phyloP scores from a whole-genome alignment of 2,113 vertebrate species.

The Ceyx cyanopectus region DNA sequence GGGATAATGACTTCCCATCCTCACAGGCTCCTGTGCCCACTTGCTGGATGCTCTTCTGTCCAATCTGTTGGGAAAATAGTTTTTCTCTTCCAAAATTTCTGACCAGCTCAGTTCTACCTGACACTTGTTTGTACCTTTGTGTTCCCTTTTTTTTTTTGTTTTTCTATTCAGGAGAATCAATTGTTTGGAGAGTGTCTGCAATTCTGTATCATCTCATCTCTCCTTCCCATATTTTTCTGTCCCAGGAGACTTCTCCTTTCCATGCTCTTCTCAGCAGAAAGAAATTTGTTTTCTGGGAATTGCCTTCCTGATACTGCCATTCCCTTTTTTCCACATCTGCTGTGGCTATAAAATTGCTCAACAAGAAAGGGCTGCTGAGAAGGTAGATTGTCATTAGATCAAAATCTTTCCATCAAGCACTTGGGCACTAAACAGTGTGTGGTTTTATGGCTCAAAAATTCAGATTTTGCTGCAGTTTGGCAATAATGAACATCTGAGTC shows the following conservation, averaged over 20 bases:
- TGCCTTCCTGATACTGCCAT: background rate
- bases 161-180: background rate
- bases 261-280: background rate
- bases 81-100: background rate
- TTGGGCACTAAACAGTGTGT: background rate
- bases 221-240: background rate
- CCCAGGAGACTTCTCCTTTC: background rate
- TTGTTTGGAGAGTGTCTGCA: background rate
- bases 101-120: background rate
- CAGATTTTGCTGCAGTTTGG: background rate
- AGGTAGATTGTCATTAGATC: background rate
- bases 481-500: background rate
- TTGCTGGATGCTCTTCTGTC: background rate
- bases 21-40: background rate
- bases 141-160: background rate
- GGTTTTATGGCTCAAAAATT: background rate
- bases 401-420: background rate
- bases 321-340: background rate
- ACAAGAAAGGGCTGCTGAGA: background rate
- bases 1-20: fast-evolving
- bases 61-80: background rate
- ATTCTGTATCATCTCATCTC: background rate
- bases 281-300: background rate
- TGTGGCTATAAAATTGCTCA: background rate
- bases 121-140: background rate